Evolutionary conservation across 1,140 invertebrate species (phyloP), one percentile per base, ranked within the genome.

Genomic region (Cecropterus lyciades): DNA sequence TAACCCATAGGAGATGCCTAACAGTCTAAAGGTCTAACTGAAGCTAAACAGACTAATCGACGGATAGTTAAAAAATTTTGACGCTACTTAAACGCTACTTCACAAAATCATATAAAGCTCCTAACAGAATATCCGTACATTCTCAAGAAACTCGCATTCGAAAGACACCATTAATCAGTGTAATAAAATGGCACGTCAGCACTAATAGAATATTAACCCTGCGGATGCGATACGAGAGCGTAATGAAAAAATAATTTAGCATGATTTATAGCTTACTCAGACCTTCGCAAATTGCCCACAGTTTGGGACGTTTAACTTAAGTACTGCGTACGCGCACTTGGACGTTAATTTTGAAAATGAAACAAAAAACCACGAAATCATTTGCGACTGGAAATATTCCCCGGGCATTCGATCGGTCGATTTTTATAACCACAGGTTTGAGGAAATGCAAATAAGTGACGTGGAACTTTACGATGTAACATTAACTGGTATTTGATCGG

Each of bases 211-310:
- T 86, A 89, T 79, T 79, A 86, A 80, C 65, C 66, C 82, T 82
- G 57, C 70, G 57, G 57, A 42, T 40, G 24, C 52, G 37, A 56
- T 59, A 62, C 70, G 43, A 27, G 68, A 55, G 53, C 45, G 74
- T 79, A 89, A 89, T 88, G 84, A 86, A 87, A 88, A 87, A 85
- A 89, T 85, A 87, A 89, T 89, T 89, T 83, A 74, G 55, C 74
- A 72, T 79, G 87, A 91, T 91, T 89, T 91, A 91, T 91, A 85
- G 88, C 88, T 91, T 83, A 91, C 80, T 91, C 87, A 86, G 75
- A 48, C 55, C 67, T 52, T 64, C 65, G 82, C 81, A 84, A 89
- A 89, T 88, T 89, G 80, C 78, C 48, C 73, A 64, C 75, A 78
- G 79, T 87, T 87, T 84, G 70, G 76, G 75, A 77, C 87, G 85